These are phyloP conservation scores for Carduelis carduelis DNA, from an alignment of 2,797 vertebrate genomes.

Conservation along the genomic window DNA sequence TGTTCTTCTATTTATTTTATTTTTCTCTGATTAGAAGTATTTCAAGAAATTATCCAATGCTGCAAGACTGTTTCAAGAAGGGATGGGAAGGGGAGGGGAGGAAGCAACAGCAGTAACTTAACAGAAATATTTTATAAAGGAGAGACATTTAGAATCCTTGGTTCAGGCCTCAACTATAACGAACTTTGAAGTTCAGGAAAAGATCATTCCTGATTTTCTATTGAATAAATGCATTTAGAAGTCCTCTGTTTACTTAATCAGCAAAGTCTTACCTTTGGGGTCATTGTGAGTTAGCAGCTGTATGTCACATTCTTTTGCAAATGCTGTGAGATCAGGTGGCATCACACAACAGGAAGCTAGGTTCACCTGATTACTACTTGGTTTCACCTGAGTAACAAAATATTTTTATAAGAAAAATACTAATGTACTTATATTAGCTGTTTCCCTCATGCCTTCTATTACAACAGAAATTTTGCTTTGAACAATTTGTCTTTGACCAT, in stretches of 20 bases:
- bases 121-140: neutral
- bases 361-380: conserved; percentile 98
- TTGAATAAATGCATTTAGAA: neutral
- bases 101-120: neutral
- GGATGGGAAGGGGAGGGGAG: neutral
- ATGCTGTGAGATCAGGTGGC: conserved; percentile 98
- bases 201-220: neutral
- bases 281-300: conserved; percentile 97
- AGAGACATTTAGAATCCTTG: neutral
- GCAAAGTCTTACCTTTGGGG: conserved; percentile 85
- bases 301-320: conserved; percentile 96
- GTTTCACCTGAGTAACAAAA: conserved; percentile 85
- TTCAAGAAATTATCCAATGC: neutral
- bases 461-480: neutral
- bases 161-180: neutral
- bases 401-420: neutral
- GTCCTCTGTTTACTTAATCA: neutral
- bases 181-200: neutral
- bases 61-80: neutral
- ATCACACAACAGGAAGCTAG: conserved; percentile 98
- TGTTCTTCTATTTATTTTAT: neutral
- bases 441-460: neutral
- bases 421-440: neutral
- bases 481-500: neutral
- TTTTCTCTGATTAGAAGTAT: neutral